Percentiles rank a stretch among this genome's conserved stretches.
These are phyloP conservation scores for Hippocampus zosterae DNA, from an alignment of 2,113 vertebrate genomes.

Conservation along the genomic window DNA sequence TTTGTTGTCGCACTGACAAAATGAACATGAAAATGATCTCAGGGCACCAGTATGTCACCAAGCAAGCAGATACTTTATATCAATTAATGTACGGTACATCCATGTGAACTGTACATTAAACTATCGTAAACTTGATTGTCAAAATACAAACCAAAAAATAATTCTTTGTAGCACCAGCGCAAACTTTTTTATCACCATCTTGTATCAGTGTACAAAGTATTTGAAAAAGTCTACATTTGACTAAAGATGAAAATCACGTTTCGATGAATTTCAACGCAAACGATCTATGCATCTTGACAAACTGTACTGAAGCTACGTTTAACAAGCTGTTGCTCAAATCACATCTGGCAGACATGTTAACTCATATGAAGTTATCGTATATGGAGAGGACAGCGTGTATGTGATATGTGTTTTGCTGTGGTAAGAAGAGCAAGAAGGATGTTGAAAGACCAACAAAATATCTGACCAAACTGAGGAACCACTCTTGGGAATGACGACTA, in stretches of 20 bases:
- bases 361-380: constrained; percentile 23
- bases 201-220: not conserved
- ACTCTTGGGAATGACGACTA: constrained; percentile 52
- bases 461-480: constrained; percentile 58
- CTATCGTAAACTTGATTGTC: not conserved
- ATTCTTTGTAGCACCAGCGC: not conserved
- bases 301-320: not conserved
- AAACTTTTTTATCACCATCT: too few relatives aligned
- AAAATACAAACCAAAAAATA: not conserved
- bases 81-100: constrained; percentile 7
- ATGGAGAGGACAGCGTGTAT: constrained; percentile 32
- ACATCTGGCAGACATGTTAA: constrained; percentile 64
- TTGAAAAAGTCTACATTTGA: not conserved
- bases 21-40: constrained; percentile 18
- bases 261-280: not conserved
- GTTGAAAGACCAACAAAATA: constrained; percentile 44
- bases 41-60: constrained; percentile 35
- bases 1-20: constrained; percentile 61
- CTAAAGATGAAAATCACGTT: not conserved
- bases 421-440: constrained; percentile 43
- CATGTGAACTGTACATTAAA: not conserved
- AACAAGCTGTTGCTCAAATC: constrained; percentile 12
- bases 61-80: constrained; percentile 1
- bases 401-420: constrained; percentile 35
- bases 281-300: not conserved